Conservation (phyloP, 2,797 vertebrate genomes). For the Hafferia zeledoni region DNA sequence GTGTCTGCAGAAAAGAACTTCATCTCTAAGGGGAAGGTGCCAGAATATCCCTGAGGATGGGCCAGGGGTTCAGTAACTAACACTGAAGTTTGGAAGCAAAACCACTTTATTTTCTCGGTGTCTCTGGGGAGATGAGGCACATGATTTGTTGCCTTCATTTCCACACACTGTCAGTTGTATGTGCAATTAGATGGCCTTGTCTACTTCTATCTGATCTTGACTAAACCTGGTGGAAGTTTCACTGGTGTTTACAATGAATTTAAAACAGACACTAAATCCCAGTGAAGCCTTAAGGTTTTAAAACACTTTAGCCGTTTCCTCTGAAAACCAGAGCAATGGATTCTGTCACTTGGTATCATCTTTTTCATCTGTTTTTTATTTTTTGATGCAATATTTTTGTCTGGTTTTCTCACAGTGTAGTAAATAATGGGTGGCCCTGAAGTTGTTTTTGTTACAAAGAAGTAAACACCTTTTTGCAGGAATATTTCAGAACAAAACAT, state of each 20-base stretch:
- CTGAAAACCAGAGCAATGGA: background rate
- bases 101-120: background rate
- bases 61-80: background rate
- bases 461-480: background rate
- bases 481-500: background rate
- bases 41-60: background rate
- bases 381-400: background rate
- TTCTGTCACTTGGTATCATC: background rate
- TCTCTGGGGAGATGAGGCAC: background rate
- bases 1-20: background rate
- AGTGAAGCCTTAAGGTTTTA: background rate
- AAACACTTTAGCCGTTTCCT: background rate
- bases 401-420: background rate
- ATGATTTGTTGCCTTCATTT: background rate
- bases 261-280: background rate
- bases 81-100: background rate
- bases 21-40: background rate
- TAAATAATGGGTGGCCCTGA: background rate
- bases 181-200: background rate
- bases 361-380: background rate
- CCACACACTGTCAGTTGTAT: background rate
- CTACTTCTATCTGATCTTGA: background rate
- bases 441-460: background rate
- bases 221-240: background rate
- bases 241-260: background rate